Percentiles rank a stretch among this genome's conserved stretches.
Conservation (phyloP, 2,113 vertebrate genomes). For the Patagioenas fasciata region DNA sequence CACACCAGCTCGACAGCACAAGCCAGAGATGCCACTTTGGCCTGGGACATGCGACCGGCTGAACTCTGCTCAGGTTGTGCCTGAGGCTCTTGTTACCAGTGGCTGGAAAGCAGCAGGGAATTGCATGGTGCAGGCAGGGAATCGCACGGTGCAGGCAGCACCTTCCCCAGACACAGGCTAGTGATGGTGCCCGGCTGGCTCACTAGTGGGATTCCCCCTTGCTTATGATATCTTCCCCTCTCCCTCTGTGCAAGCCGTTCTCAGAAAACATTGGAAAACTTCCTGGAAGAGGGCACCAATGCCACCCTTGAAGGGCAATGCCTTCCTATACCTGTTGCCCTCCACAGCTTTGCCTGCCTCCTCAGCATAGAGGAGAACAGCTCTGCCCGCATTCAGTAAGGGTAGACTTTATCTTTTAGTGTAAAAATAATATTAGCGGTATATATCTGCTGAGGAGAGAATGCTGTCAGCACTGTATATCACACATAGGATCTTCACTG, state of each 20-base stretch:
- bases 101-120: neutral
- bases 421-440: neutral
- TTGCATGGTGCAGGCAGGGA: no score
- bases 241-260: neutral
- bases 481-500: neutral
- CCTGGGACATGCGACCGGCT: neutral
- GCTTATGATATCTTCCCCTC: neutral
- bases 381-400: neutral
- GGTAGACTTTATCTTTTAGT: neutral
- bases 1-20: neutral
- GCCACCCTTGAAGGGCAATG: neutral
- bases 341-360: neutral
- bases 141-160: no score
- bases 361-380: neutral
- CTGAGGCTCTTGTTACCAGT: rapidly evolving
- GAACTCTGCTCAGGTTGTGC: neutral
- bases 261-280: neutral
- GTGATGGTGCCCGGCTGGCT: neutral
- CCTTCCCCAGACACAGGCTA: neutral
- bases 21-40: neutral
- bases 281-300: neutral
- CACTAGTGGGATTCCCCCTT: neutral
- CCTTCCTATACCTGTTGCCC: neutral
- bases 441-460: neutral
- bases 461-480: neutral